Percentiles rank a stretch among this genome's conserved stretches.
Conservation (phyloP, 1,140 invertebrate genomes). For the Hyphantria cunea region DNA sequence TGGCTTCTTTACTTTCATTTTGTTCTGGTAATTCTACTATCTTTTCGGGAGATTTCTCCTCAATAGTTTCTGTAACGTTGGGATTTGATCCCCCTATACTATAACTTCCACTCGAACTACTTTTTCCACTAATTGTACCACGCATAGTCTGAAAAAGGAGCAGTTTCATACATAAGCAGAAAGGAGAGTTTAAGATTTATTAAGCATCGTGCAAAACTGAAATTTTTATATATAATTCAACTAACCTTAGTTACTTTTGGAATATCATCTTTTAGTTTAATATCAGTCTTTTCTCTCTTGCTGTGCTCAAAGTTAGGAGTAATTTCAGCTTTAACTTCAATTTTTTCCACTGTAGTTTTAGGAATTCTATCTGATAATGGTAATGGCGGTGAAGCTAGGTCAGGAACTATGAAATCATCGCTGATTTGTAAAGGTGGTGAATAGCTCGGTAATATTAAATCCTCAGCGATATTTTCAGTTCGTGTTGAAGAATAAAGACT, state of each 20-base stretch:
- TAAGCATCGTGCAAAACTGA: background rate
- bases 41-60: slow-evolving; percentile 59
- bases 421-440: slow-evolving; percentile 76
- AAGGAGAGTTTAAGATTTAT: background rate
- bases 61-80: slow-evolving; percentile 70
- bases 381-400: slow-evolving; percentile 71
- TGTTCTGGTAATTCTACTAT: slow-evolving; percentile 55
- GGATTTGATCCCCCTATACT: slow-evolving; percentile 83
- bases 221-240: slow-evolving; percentile 1
- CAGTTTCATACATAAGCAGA: slow-evolving; percentile 8
- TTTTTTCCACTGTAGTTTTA: slow-evolving; percentile 61
- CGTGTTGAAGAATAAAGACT: slow-evolving; percentile 89
- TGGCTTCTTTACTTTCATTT: slow-evolving; percentile 41
- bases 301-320: slow-evolving; percentile 54
- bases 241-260: slow-evolving; percentile 55
- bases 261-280: slow-evolving; percentile 60
- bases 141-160: slow-evolving; percentile 38
- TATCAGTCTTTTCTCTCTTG: slow-evolving; percentile 76
- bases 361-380: slow-evolving; percentile 72
- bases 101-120: slow-evolving; percentile 86
- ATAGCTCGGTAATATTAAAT: slow-evolving; percentile 82
- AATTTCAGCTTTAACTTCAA: slow-evolving; percentile 73
- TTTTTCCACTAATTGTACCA: slow-evolving; percentile 81
- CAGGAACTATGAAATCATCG: slow-evolving; percentile 79
- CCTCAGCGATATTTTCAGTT: slow-evolving; percentile 84